phyloP scores from a whole-genome alignment of 2,797 vertebrate species.

The Silurus aristotelis region DNA sequence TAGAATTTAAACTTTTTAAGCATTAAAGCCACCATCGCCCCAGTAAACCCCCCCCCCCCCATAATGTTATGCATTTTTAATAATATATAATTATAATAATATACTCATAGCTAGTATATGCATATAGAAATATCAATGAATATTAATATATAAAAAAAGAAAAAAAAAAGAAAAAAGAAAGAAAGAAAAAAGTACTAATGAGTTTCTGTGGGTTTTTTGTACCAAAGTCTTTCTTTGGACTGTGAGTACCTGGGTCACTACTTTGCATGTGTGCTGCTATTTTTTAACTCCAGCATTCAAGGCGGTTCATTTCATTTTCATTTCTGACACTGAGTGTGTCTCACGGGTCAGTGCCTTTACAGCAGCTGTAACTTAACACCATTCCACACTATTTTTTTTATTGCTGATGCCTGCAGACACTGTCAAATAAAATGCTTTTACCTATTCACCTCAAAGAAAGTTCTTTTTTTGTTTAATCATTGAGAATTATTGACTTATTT shows the following conservation, averaged over 20 bases:
- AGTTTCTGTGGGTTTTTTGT: background rate
- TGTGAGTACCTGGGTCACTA: background rate
- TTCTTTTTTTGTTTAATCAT: background rate
- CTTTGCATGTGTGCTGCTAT: background rate
- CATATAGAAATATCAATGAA: background rate
- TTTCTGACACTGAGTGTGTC: background rate
- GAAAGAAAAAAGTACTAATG: background rate
- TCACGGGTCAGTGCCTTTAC: slow-evolving; percentile 9
- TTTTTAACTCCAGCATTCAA: slow-evolving; percentile 7
- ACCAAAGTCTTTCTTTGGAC: background rate
- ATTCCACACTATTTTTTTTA: slow-evolving; percentile 6
- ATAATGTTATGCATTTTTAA: too few species aligned
- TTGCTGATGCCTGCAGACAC: slow-evolving; percentile 7
- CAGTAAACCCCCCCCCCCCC: background rate
- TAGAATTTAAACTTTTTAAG: background rate
- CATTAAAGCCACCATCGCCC: background rate
- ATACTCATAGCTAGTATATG: background rate
- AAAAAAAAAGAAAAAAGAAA: background rate
- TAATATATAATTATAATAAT: too few species aligned
- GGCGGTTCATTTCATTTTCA: slow-evolving; percentile 4
- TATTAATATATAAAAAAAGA: background rate
- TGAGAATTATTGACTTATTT: background rate
- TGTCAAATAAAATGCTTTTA: background rate
- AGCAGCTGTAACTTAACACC: background rate
- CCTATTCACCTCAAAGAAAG: background rate